Evolutionary conservation across 1,140 invertebrate species (phyloP), one percentile per base, ranked within the genome.

Genomic region (Elymnias hypermnestra): DNA sequence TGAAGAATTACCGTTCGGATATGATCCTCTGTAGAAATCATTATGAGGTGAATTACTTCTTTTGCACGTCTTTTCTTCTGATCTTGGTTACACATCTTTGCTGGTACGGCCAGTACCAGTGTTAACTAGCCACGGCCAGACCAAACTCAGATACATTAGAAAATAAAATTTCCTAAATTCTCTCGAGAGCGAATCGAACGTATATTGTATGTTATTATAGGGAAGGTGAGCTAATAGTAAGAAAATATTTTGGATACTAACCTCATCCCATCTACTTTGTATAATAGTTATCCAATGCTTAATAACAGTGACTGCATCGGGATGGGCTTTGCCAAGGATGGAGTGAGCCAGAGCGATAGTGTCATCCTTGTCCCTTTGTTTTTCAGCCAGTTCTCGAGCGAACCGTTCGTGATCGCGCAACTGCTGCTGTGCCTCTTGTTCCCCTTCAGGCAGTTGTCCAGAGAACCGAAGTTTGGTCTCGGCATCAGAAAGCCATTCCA

Each of bases 251-350:
- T 7, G 2, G 3, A 15, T 21, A 48, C 64, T 59, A 2, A 94
- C 92, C 87, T 98, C 96, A 61, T 98, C 96, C 97, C 97, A 99
- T 56, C 97, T 88, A n/a, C 95, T 94, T 64, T 98, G 94, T 42
- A 99, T 97, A 40, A 98, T 97, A 1, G 95, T 97, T 33, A 98
- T 95, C 97, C 97, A 99, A 74, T 99, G 97, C 76, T 98, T 97
- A 68, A 99, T 97, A 9, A 98, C 95, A 18, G 92, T 91, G 8
- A 96, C 93, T 14, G 95, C 96, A 83, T 99, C 97, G 0, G 97
- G 96, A 87, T 99, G 97, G 31, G 96, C 94, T 72, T 97, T 96
- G 18, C 89, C 90, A 15, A 99, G 89, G 48, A 99, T 97, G 13
- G 90, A 89, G 61, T 96, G 93, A 0, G 97, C 98, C 19, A 99